phyloP scores from a whole-genome alignment of 2,888 invertebrate species.

The Colletes collaris region DNA sequence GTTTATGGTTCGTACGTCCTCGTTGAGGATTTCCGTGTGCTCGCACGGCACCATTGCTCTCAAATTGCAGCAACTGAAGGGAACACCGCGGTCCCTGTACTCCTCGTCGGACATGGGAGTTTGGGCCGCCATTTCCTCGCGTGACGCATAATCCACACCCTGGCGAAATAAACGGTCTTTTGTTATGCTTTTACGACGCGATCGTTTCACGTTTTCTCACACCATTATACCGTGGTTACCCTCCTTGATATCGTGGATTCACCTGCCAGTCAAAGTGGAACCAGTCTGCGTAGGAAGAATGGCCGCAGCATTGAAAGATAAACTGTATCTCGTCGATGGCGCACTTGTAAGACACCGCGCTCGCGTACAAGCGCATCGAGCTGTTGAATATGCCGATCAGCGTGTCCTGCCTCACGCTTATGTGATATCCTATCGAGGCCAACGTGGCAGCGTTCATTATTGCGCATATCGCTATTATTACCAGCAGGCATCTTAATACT shows the following conservation, averaged over 20 bases:
- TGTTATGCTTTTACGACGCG: background rate
- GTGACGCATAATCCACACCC: conserved; percentile 69
- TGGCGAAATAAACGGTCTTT: conserved; percentile 28
- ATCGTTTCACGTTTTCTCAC: background rate
- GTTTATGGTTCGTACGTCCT: conserved; percentile 72
- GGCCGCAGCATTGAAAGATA: conserved; percentile 77
- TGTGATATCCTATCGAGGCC: conserved; percentile 71
- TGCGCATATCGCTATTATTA: conserved; percentile 69
- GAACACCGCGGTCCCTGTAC: conserved; percentile 69
- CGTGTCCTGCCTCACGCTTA: conserved; percentile 69
- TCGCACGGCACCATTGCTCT: conserved; percentile 69
- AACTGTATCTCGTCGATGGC: conserved; percentile 77
- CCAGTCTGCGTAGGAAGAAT: conserved; percentile 76
- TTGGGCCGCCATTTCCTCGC: conserved; percentile 69
- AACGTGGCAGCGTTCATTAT: conserved; percentile 73
- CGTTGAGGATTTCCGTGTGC: conserved; percentile 69
- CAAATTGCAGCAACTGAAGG: conserved; percentile 78
- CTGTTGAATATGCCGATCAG: conserved; percentile 72
- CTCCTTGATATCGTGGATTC: conserved; percentile 49
- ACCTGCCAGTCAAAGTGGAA: conserved; percentile 79
- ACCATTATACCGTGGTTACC: conserved; percentile 49
- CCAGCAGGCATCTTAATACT: conserved; percentile 62
- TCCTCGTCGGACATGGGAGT: conserved; percentile 68
- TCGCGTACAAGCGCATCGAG: conserved; percentile 77
- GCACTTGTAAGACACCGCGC: conserved; percentile 69